Conservation (phyloP, 64 coral and sea anemone species). For the Montipora foliosa region DNA sequence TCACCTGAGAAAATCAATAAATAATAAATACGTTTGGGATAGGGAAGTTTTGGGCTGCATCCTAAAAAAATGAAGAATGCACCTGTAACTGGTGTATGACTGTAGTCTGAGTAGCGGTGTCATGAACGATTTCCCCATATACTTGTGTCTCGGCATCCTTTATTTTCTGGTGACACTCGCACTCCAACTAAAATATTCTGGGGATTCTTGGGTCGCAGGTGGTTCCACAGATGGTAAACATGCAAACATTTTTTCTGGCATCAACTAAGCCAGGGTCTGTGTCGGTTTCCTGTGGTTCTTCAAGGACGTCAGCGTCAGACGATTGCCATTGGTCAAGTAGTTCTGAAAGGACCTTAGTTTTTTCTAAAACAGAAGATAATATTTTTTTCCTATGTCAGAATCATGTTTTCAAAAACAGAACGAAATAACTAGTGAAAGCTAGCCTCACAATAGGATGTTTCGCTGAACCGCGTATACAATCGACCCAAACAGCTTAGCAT, state of each 20-base stretch:
- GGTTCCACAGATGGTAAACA: not conserved
- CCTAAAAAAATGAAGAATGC: not conserved
- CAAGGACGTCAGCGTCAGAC: not conserved
- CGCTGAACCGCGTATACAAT: not conserved
- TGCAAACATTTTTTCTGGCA: not conserved
- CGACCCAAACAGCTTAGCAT: not conserved
- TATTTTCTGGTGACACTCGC: too few relatives aligned
- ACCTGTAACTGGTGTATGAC: conserved; percentile 32
- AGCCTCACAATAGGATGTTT: not conserved
- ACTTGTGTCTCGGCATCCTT: too few relatives aligned
- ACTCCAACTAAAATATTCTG: too few relatives aligned
- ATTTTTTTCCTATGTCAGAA: not conserved
- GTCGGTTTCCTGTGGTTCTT: not conserved
- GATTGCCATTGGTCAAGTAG: not conserved
- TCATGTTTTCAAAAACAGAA: not conserved
- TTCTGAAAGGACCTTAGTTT: not conserved
- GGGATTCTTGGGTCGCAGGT: too few relatives aligned
- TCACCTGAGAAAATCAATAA: conserved; percentile 19
- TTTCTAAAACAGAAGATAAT: not conserved
- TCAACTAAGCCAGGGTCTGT: not conserved
- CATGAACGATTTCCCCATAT: not conserved
- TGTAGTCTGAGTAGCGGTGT: conserved; percentile 29
- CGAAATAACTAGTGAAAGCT: not conserved
- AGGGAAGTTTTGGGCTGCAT: not conserved
- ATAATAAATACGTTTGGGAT: not conserved